phyloP scores from a whole-genome alignment of 2,888 invertebrate species.

The Hirtodrosophila alboralis region DNA sequence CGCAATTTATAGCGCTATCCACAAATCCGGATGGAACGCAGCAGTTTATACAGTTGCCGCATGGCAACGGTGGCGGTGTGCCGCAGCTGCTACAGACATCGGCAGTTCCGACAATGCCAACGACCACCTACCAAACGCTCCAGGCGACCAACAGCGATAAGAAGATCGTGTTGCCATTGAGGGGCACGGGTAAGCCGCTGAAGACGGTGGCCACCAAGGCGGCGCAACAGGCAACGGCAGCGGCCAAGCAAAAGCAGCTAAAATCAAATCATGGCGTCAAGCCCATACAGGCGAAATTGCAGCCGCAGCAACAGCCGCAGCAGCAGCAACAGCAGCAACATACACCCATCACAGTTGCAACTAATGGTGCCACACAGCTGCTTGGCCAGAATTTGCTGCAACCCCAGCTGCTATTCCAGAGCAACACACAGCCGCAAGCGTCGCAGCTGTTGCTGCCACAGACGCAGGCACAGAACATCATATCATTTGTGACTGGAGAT shows the following conservation, averaged over 20 bases:
- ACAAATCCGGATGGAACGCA: slow-evolving; percentile 79
- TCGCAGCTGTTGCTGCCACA: slow-evolving; percentile 83
- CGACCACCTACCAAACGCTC: slow-evolving; percentile 73
- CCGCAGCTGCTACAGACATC: slow-evolving; percentile 49
- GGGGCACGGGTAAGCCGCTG: slow-evolving; percentile 67
- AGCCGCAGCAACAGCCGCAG: slow-evolving; percentile 50
- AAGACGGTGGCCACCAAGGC: slow-evolving; percentile 79
- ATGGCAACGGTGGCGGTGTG: slow-evolving; percentile 28
- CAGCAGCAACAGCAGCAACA: slow-evolving; percentile 46
- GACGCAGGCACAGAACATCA: slow-evolving; percentile 83
- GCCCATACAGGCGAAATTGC: slow-evolving; percentile 79
- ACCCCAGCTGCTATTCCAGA: slow-evolving; percentile 72
- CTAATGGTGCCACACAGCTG: slow-evolving; percentile 51
- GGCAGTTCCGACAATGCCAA: slow-evolving; percentile 38
- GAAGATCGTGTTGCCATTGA: slow-evolving; percentile 75
- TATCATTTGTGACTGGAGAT: slow-evolving; percentile 84
- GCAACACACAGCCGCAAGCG: slow-evolving; percentile 59
- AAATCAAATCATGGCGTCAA: slow-evolving; percentile 67
- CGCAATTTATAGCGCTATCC: slow-evolving; percentile 78
- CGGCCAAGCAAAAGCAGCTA: slow-evolving; percentile 75
- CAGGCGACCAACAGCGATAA: slow-evolving; percentile 78
- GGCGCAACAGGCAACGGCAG: slow-evolving; percentile 73
- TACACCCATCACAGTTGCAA: slow-evolving; percentile 65
- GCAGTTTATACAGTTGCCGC: slow-evolving; percentile 78
- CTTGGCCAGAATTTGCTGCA: slow-evolving; percentile 68